Base-by-base conservation (phyloP, 2,113 vertebrate species). In the Lipotes vexillifer region DNA sequence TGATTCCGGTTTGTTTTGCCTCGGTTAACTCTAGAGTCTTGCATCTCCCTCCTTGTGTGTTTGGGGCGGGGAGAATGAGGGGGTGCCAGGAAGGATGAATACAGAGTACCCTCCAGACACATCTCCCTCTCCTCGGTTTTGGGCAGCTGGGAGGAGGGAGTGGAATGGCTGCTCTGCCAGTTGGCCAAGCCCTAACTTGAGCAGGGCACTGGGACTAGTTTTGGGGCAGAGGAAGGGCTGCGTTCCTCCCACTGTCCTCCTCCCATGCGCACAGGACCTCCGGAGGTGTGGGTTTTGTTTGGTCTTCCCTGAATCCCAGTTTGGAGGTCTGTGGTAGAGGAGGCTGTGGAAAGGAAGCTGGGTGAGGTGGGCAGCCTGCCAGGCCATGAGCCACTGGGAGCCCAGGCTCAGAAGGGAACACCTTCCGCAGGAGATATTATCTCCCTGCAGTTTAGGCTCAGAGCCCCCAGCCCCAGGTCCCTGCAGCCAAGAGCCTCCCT, bases 301-400 rank as follows among this genome's bases (percentile, higher is more conserved):
- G 88, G 36, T 86, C 89, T 97, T 92, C 88, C 36, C 88, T 82
- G 90, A 65, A 87, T 74, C 46, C 38, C 33, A 21, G 33, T 87
- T 83, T 46, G 38, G 78, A 97, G 90, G 57, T 68, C 95, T 86
- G 88, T 90, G 83, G 94, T 92, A 90, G 96, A 96, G 52, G 55
- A 91, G 36, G 38, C 71, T 52, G 25, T 94, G 87, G 66, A 77
- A 89, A 91, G 77, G 78, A 80, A 49, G 17, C 46, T 7, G 20
- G 23, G 41, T 33, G 69, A 85, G 55, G 68, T 2, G 1, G 86
- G 33, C 82, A 68, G 75, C 12, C 57, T 95, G 89, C 46, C 80
- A 78, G 68, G 66, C 69, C 59, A 0, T 38, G 69, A 90, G 75
- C 93, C 65, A 3, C 23, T 46, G 75, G 44, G 72, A 93, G 36